Evolutionary conservation across 2,888 invertebrate genomes (phyloP).

Genomic region (Acanthopleura granulata): DNA sequence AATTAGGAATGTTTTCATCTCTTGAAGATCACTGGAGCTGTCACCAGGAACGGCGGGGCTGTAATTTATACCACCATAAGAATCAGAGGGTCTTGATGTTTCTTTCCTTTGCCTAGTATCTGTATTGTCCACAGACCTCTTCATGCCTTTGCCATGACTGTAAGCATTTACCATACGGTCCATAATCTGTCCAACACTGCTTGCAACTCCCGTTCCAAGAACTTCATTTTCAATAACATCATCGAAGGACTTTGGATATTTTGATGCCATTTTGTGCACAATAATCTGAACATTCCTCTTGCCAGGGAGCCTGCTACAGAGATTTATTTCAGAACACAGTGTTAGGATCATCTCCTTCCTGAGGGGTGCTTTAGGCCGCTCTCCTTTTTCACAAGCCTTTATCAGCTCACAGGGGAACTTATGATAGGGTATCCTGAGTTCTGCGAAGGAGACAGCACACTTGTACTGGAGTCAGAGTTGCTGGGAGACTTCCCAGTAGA

Average conservation of each 20-base stretch:
- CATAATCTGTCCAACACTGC: neutral
- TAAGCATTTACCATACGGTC: slow-evolving; percentile 13
- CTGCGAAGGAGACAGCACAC: slow-evolving; percentile 1
- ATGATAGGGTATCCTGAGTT: slow-evolving; percentile 5
- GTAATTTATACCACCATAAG: neutral
- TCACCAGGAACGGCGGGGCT: neutral
- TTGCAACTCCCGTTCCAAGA: slow-evolving; percentile 2
- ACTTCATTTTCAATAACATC: slow-evolving; percentile 13
- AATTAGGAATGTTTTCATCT: neutral
- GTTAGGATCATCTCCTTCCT: neutral
- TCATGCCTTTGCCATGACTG: neutral
- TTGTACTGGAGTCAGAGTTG: too few relatives aligned
- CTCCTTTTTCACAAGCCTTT: neutral
- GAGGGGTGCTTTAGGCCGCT: neutral
- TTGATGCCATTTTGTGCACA: neutral
- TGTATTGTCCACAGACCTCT: neutral
- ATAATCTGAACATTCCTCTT: slow-evolving; percentile 9
- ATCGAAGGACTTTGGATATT: slow-evolving; percentile 18
- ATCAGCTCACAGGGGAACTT: slow-evolving; percentile 4
- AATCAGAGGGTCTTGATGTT: neutral
- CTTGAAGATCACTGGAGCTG: neutral
- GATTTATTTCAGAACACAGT: neutral
- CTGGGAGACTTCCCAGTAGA: too few relatives aligned
- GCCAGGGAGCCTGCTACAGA: neutral
- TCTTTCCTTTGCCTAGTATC: neutral